Conservation (phyloP, 1,140 invertebrate species). For the Penaeus chinensis region DNA sequence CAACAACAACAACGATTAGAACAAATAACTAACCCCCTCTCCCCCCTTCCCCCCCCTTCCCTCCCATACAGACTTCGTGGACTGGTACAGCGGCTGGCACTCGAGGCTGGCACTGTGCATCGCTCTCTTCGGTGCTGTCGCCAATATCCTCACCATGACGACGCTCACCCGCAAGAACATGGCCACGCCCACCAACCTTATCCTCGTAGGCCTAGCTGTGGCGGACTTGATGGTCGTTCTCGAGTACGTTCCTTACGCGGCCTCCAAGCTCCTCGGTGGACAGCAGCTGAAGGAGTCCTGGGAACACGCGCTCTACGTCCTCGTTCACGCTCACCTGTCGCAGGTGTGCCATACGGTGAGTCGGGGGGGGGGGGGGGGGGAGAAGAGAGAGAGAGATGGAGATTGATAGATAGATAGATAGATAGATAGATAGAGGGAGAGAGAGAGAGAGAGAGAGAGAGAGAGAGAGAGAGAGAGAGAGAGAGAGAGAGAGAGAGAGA, state of each 20-base stretch:
- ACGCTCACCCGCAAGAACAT: slow-evolving; percentile 92
- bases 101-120: slow-evolving; percentile 81
- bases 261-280: slow-evolving; percentile 77
- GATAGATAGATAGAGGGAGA: too few relatives aligned
- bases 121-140: slow-evolving; percentile 89
- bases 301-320: slow-evolving; percentile 66
- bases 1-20: background rate
- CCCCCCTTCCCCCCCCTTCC: background rate
- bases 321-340: slow-evolving; percentile 79
- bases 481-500: too few relatives aligned
- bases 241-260: slow-evolving; percentile 90
- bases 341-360: slow-evolving; percentile 85
- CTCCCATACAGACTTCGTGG: slow-evolving; percentile 29
- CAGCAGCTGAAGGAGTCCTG: slow-evolving; percentile 64
- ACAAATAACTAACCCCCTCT: background rate
- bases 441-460: too few relatives aligned
- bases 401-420: too few relatives aligned
- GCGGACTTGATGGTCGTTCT: slow-evolving; percentile 93
- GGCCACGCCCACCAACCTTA: slow-evolving; percentile 90
- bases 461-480: too few relatives aligned
- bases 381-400: too few relatives aligned
- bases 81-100: slow-evolving; percentile 72
- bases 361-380: background rate
- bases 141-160: slow-evolving; percentile 91
- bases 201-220: slow-evolving; percentile 87